These are phyloP conservation scores for Scrobipalpa costella DNA, from an alignment of 2,888 invertebrate genomes.

Conservation along the genomic window DNA sequence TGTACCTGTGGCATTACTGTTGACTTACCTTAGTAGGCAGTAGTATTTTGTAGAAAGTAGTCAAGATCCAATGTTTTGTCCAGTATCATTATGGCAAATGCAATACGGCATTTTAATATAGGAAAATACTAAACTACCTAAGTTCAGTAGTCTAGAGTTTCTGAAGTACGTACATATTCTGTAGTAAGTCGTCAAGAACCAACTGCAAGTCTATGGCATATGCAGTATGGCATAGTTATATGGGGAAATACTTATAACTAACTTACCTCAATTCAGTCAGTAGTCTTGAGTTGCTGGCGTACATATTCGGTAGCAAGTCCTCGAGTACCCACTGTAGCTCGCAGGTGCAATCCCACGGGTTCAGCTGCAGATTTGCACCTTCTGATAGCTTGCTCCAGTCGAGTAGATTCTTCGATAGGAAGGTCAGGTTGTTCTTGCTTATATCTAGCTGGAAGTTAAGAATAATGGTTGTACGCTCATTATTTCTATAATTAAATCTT, in stretches of 20 bases:
- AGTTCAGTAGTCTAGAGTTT: too few relatives aligned
- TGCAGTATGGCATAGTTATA: neutral
- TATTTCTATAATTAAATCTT: too few relatives aligned
- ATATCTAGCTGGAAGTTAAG: slow-evolving; percentile 72
- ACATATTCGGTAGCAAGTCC: slow-evolving; percentile 74
- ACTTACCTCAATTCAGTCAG: slow-evolving; percentile 77
- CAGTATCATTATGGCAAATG: too few relatives aligned
- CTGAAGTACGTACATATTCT: too few relatives aligned
- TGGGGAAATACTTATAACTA: neutral
- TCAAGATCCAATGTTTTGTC: too few relatives aligned
- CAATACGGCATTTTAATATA: too few relatives aligned
- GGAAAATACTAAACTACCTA: too few relatives aligned
- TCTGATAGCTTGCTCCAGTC: slow-evolving; percentile 60
- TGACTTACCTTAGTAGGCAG: too few relatives aligned
- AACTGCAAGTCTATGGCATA: too few relatives aligned
- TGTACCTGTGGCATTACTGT: too few relatives aligned
- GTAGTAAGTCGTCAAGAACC: too few relatives aligned
- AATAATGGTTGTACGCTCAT: neutral
- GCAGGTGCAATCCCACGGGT: slow-evolving; percentile 84
- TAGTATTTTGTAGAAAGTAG: too few relatives aligned
- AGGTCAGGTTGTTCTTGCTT: slow-evolving; percentile 76
- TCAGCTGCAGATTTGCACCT: slow-evolving; percentile 80
- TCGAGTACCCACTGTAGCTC: slow-evolving; percentile 82
- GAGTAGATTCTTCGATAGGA: slow-evolving; percentile 61
- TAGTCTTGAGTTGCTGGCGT: slow-evolving; percentile 62